Evolutionary conservation across 2,113 vertebrate genomes (phyloP).

Genomic region (Sakesphorus luctuosus): DNA sequence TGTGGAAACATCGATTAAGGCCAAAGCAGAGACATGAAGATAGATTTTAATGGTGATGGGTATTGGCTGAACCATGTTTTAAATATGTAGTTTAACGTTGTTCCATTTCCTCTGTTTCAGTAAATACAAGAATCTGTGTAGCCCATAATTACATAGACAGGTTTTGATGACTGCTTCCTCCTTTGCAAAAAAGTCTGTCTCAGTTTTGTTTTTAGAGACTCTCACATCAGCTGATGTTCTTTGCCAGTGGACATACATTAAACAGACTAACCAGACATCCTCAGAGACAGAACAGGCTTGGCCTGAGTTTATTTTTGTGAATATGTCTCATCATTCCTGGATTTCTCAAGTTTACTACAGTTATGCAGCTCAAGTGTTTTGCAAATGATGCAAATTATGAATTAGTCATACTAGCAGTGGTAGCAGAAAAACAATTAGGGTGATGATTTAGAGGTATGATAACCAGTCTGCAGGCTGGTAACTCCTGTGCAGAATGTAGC

Average conservation of each 20-base stretch:
- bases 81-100: not conserved
- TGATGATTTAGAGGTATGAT: not conserved
- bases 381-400: not conserved
- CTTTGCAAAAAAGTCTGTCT: not conserved
- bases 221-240: not conserved
- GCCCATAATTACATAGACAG: not conserved
- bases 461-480: not conserved
- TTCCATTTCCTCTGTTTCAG: slow-evolving; percentile 10
- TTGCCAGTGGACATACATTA: not conserved
- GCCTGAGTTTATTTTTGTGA: not conserved
- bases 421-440: not conserved
- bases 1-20: not conserved
- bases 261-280: not conserved
- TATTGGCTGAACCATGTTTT: not conserved
- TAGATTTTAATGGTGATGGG: not conserved
- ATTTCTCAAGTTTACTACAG: not conserved
- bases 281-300: not conserved
- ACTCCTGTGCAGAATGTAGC: not conserved
- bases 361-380: not conserved
- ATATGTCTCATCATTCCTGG: not conserved
- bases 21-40: not conserved
- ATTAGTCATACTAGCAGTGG: not conserved
- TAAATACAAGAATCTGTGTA: not conserved
- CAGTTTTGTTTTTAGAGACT: not conserved
- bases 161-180: not conserved